phyloP scores from a whole-genome alignment of 2,113 vertebrate species.

The Lycocorax pyrrhopterus region DNA sequence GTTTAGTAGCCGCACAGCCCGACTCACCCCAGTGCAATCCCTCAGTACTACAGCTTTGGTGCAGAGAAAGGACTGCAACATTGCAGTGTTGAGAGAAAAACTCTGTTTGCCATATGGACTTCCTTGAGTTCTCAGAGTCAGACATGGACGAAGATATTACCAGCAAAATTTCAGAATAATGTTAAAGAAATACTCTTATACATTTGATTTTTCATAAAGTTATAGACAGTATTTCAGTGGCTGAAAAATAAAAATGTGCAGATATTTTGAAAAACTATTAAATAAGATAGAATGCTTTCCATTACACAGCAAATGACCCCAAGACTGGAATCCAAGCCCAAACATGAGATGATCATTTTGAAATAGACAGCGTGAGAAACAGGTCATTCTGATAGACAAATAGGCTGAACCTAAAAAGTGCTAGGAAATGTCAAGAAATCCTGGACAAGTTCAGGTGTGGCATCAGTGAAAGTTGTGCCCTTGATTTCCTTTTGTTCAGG shows the following conservation, averaged over 20 bases:
- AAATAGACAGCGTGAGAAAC: not conserved
- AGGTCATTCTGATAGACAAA: not conserved
- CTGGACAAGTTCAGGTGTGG: not conserved
- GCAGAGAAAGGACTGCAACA: not conserved
- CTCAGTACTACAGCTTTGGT: not conserved
- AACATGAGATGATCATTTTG: not conserved
- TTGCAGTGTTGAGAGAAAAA: not conserved
- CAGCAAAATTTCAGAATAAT: not conserved
- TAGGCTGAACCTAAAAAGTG: not conserved
- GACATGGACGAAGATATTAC: not conserved
- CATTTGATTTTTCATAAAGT: not conserved
- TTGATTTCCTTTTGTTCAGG: not conserved
- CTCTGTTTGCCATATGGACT: accelerated
- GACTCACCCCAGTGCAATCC: not conserved
- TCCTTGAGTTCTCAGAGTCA: not conserved
- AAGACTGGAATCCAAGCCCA: not conserved
- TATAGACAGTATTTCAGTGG: not conserved
- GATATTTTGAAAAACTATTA: not conserved
- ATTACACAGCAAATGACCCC: not conserved
- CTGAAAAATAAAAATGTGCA: not conserved
- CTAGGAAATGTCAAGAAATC: not conserved
- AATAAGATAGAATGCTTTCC: not conserved
- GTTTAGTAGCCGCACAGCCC: not conserved
- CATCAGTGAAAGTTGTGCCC: not conserved
- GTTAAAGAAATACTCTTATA: not conserved